These are phyloP conservation scores for Illadopsis cleaveri DNA, from an alignment of 2,113 vertebrate genomes.

Conservation along the genomic window DNA sequence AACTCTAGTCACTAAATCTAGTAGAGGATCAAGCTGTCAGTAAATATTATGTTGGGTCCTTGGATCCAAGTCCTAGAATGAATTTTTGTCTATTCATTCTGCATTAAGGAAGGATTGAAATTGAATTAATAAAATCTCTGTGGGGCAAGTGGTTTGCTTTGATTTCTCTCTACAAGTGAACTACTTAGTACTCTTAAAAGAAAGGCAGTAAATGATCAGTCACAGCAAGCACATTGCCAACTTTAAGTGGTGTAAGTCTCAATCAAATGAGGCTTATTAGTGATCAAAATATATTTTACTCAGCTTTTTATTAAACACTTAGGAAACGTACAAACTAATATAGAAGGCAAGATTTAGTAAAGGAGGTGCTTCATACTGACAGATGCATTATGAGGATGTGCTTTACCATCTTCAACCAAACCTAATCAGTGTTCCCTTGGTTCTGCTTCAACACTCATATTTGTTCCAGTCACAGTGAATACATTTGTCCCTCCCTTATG, in stretches of 20 bases:
- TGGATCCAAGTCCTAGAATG: background rate
- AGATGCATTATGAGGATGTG: background rate
- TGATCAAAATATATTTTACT: background rate
- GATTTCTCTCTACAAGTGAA: background rate
- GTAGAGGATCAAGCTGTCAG: background rate
- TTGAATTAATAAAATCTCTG: background rate
- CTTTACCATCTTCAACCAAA: background rate
- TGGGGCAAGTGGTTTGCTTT: background rate
- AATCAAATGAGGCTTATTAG: background rate
- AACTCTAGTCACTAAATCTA: background rate
- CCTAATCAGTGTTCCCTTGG: background rate
- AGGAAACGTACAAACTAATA: background rate
- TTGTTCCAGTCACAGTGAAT: background rate
- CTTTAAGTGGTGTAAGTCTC: background rate
- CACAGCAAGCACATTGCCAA: background rate
- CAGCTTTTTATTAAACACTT: background rate
- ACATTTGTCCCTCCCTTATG: background rate
- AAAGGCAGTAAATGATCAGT: background rate
- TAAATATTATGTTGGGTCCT: background rate
- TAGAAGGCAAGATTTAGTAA: background rate
- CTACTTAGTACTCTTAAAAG: background rate
- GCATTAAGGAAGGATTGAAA: background rate
- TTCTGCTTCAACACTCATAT: background rate
- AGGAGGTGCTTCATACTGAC: background rate
- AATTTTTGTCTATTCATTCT: background rate